phyloP scores from a whole-genome alignment of 2,113 vertebrate species.

The Dromas ardeola region DNA sequence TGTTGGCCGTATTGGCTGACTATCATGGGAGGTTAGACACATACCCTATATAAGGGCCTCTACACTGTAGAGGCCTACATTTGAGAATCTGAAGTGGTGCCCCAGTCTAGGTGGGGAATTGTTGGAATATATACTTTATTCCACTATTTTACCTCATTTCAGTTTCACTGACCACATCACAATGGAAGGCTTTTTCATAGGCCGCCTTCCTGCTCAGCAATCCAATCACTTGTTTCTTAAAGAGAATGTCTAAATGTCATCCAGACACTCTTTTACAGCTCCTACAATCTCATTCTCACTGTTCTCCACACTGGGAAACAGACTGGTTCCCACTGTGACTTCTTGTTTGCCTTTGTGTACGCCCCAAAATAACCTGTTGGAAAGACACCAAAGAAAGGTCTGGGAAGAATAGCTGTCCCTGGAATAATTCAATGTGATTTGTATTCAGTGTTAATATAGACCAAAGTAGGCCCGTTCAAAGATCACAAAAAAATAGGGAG shows the following conservation, averaged over 20 bases:
- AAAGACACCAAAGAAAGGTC: background rate
- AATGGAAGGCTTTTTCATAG: background rate
- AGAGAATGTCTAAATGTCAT: background rate
- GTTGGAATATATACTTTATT: background rate
- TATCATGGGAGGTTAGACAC: background rate
- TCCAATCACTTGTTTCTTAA: background rate
- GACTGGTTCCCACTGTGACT: background rate
- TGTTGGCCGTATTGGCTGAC: background rate
- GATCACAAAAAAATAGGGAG: background rate
- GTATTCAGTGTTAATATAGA: background rate
- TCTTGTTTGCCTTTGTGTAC: background rate
- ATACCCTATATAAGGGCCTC: rapidly evolving
- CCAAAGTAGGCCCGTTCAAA: background rate
- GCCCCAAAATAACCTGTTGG: background rate
- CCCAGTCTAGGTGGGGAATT: background rate
- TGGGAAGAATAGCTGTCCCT: background rate
- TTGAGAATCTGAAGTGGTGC: background rate
- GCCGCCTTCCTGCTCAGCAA: background rate
- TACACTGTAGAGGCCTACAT: background rate
- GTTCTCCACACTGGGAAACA: background rate
- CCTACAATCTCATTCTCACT: background rate
- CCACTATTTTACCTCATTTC: background rate
- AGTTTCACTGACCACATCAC: background rate
- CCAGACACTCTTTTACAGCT: background rate
- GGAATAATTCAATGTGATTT: background rate